Conservation (phyloP, 2,113 vertebrate genomes). For the Cyprinodon brontotheroides region DNA sequence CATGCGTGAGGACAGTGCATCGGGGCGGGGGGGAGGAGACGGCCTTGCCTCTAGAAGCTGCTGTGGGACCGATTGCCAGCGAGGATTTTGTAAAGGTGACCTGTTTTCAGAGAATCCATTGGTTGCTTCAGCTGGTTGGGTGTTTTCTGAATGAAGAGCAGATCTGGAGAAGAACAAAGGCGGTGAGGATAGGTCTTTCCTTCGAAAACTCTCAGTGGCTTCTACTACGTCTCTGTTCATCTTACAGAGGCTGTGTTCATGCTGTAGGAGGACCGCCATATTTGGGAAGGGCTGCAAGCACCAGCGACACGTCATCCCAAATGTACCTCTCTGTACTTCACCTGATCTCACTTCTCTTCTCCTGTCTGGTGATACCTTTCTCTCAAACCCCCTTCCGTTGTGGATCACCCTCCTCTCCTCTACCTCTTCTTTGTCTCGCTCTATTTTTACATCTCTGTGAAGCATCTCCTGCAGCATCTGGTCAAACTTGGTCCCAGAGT, state of each 20-base stretch:
- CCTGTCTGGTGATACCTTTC: conserved; percentile 39
- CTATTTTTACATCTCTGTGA: conserved; percentile 63
- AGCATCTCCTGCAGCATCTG: conserved; percentile 80
- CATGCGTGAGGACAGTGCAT: conserved; percentile 33
- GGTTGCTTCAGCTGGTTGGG: conserved; percentile 36
- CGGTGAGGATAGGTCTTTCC: conserved; percentile 40
- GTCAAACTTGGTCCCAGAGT: conserved; percentile 76
- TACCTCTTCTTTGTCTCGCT: conserved; percentile 28
- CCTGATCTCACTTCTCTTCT: conserved; percentile 31
- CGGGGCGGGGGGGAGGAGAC: conserved; percentile 61
- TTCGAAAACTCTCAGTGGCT: conserved; percentile 36
- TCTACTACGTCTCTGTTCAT: conserved; percentile 62
- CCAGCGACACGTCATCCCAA: conserved; percentile 69
- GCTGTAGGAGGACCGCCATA: conserved; percentile 74
- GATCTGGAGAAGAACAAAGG: conserved; percentile 56
- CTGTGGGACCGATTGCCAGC: conserved; percentile 72
- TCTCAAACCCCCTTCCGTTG: conserved; percentile 48
- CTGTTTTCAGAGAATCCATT: conserved; percentile 67
- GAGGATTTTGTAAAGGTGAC: conserved; percentile 64
- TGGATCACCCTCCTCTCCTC: conserved; percentile 44
- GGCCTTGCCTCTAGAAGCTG: conserved; percentile 72
- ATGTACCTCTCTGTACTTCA: conserved; percentile 36
- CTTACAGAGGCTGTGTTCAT: conserved; percentile 78
- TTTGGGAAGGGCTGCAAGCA: conserved; percentile 79
- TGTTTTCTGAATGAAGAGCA: conserved; percentile 44